A percentile compares a stretch with the other conserved stretches of the same genome.
Conservation (phyloP, 35 echinoderm and acorn worm genomes). For the Hemicentrotus pulcherrimus region DNA sequence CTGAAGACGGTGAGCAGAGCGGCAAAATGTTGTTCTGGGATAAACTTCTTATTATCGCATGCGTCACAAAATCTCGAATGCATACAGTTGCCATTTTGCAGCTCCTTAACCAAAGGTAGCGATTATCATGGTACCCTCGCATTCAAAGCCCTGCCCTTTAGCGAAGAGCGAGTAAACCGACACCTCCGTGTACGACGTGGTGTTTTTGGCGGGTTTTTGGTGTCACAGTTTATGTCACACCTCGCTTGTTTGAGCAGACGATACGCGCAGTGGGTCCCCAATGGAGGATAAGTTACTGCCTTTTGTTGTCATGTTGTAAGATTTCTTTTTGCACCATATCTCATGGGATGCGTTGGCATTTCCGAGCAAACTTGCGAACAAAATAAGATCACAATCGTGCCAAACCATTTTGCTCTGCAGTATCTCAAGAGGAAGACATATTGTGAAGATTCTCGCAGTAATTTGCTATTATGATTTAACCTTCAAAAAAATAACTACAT, state of each 20-base stretch:
- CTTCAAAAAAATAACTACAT: background rate
- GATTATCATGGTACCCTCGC: background rate
- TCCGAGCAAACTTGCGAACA: background rate
- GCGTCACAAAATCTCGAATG: background rate
- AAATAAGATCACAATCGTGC: background rate
- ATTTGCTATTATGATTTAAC: background rate
- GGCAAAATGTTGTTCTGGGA: background rate
- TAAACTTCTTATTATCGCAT: background rate
- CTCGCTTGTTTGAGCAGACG: conserved; percentile 8
- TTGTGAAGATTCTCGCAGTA: background rate
- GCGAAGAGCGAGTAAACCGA: background rate
- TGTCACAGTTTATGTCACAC: conserved; percentile 1
- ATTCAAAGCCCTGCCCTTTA: background rate
- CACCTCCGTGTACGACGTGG: background rate
- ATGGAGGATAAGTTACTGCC: background rate
- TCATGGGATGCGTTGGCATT: background rate
- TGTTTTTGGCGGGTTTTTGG: background rate
- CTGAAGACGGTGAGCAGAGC: background rate
- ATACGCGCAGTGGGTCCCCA: background rate
- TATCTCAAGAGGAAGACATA: background rate
- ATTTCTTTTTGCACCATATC: background rate
- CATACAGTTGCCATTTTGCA: background rate
- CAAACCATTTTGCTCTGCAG: background rate
- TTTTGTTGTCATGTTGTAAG: background rate
- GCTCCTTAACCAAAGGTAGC: background rate